Evolutionary conservation across 2,888 invertebrate species (phyloP).

Genomic region (Stictocephala bisonia): DNA sequence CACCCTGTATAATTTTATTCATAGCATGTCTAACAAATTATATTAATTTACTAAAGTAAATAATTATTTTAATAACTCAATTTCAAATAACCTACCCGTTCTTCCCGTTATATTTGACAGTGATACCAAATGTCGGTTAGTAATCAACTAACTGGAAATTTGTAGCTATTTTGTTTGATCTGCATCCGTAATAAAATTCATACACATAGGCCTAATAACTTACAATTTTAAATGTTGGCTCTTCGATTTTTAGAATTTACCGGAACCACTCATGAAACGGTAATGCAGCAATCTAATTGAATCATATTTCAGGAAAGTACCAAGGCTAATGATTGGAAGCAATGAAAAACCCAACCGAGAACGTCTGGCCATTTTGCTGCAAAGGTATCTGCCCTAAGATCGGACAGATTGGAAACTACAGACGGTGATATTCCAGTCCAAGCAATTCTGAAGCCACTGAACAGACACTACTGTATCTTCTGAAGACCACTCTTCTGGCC

Average conservation of each 20-base stretch:
- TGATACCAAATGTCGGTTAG: no score
- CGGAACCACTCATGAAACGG: background rate
- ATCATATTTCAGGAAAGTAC: slow-evolving; percentile 3
- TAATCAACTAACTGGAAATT: no score
- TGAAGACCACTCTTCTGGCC: background rate
- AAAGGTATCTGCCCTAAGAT: background rate
- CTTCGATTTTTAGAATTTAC: background rate
- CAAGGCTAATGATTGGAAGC: background rate
- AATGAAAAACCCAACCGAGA: background rate
- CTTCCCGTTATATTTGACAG: no score
- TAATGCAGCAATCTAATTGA: background rate
- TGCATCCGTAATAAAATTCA: no score
- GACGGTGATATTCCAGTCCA: background rate
- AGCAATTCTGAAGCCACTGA: background rate
- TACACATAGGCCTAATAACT: no score
- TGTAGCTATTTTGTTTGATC: no score
- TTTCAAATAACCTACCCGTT: no score
- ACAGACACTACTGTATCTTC: background rate
- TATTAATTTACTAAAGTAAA: no score
- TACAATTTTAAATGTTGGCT: background rate
- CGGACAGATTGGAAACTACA: background rate
- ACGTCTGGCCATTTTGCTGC: background rate
- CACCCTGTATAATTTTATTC: no score
- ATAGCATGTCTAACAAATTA: no score
- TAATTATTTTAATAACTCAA: no score